Evolutionary conservation across 2,113 vertebrate genomes (phyloP), one percentile per base, ranked within the genome.

Genomic region (Melanotaenia duboulayi): DNA sequence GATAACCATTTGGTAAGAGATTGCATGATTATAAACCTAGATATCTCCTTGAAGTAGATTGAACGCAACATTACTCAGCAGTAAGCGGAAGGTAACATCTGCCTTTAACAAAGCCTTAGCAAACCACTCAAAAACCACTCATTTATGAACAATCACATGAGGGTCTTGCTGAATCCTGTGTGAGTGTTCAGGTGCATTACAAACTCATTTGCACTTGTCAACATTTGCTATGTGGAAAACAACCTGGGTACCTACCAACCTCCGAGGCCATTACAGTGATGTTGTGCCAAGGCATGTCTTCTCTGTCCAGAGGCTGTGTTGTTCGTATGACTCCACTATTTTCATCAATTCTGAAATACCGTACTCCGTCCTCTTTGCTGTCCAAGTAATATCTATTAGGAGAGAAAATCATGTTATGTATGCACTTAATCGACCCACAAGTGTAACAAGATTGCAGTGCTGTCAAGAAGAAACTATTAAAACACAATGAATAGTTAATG

Each of bases 191-290:
- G 50, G 19, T 58, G 19, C 32, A 39, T 57, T 22, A n/a, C 5
- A 17, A 57, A 50, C 4, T 12, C 46, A 37, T 1, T 4, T 14
- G 42, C 40, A 37, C 52, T 11, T 56, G 49, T 25, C 42, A 68
- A 78, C 46, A 73, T 44, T 35, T 1, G 22, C 8, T 58, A 20
- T 3, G 60, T 19, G 56, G 35, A 61, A 59, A 63, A 12, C 5
- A 20, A 20, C 35, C 54, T 52, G 68, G 80, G 65, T 90, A 91
- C 90, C 94, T 96, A 99, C 98, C 97, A 86, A 93, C 94, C 93
- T 99, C 98, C 87, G 96, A 94, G 87, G 96, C 97, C 91, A 94
- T 90, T 74, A 97, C 96, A 54, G 96, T 98, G 86, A 99, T 96
- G 88, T 99, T 99, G 84, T 96, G 96, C 97, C 96, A 97, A 1